A percentile compares a stretch with the other conserved stretches of the same genome.
Conservation (phyloP, 2,797 vertebrate species). For the Otolemur crassicaudatus region DNA sequence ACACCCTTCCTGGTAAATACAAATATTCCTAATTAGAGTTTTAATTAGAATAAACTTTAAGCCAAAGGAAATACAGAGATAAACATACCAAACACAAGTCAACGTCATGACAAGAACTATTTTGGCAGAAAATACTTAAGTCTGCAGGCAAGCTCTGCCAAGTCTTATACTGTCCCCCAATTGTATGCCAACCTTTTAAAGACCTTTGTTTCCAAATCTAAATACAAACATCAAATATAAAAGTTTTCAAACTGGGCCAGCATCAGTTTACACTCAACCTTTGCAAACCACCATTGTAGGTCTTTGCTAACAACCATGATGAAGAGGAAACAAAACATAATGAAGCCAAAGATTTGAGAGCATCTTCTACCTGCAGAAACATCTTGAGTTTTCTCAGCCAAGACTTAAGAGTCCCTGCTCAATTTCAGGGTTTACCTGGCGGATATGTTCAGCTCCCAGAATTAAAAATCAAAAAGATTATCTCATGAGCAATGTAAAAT, state of each 20-base stretch:
- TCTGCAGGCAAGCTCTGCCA: not conserved
- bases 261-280: not conserved
- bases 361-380: not conserved
- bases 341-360: not conserved
- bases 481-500: not conserved
- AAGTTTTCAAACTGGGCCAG: not conserved
- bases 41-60: conserved; percentile 53
- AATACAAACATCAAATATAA: not conserved
- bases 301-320: not conserved
- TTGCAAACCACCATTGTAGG: not conserved
- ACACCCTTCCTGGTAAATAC: not conserved
- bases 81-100: not conserved
- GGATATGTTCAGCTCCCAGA: not conserved
- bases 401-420: not conserved
- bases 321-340: conserved; percentile 5
- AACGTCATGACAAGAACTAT: not conserved
- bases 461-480: not conserved
- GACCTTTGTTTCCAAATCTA: not conserved
- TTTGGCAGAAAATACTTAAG: not conserved
- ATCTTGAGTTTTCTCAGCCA: not conserved
- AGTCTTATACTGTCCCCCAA: not conserved
- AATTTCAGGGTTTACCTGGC: not conserved
- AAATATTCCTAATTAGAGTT: conserved; percentile 32
- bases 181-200: not conserved
- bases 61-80: not conserved